A percentile compares a stretch with the other conserved stretches of the same genome.
These are phyloP conservation scores for Troides helena DNA, from an alignment of 2,888 invertebrate genomes.

Conservation along the genomic window DNA sequence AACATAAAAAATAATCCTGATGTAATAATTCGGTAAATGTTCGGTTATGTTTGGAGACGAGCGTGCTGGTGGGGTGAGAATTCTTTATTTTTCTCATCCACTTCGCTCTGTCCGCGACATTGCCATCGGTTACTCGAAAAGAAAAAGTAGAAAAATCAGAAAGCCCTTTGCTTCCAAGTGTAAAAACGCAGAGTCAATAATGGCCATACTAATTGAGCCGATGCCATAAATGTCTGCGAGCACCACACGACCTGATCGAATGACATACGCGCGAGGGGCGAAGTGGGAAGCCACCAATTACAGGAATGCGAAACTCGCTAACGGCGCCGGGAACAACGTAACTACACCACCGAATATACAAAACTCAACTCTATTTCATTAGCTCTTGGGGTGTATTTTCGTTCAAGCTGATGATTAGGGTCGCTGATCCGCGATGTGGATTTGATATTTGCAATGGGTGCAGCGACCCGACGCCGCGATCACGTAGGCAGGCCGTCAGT, in stretches of 20 bases:
- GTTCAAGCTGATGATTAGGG: constrained; percentile 20
- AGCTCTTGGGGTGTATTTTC: constrained; percentile 29
- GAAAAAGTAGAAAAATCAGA: no score
- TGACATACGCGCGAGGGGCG: constrained; percentile 51
- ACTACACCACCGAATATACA: background rate
- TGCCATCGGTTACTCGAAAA: no score
- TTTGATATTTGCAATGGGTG: constrained; percentile 63
- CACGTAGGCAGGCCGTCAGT: constrained; percentile 42
- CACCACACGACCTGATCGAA: constrained; percentile 39
- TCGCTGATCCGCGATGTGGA: constrained; percentile 29
- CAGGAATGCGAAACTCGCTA: constrained; percentile 45
- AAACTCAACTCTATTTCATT: constrained; percentile 19
- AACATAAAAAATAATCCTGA: no score
- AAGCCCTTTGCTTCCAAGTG: background rate
- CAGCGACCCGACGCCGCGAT: constrained; percentile 52
- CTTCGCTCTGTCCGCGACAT: no score
- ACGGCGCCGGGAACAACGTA: constrained; percentile 32
- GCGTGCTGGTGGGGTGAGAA: no score
- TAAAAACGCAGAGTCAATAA: constrained; percentile 4
- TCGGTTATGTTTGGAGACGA: no score
- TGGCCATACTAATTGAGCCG: constrained; percentile 23
- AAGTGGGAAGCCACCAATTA: constrained; percentile 64
- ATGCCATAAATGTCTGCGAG: constrained; percentile 26
- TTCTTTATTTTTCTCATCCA: no score
- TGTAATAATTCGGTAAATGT: no score